Percentiles rank a stretch among this genome's conserved stretches.
These are phyloP conservation scores for Spilosoma lubricipeda DNA, from an alignment of 2,888 invertebrate genomes.

Conservation along the genomic window DNA sequence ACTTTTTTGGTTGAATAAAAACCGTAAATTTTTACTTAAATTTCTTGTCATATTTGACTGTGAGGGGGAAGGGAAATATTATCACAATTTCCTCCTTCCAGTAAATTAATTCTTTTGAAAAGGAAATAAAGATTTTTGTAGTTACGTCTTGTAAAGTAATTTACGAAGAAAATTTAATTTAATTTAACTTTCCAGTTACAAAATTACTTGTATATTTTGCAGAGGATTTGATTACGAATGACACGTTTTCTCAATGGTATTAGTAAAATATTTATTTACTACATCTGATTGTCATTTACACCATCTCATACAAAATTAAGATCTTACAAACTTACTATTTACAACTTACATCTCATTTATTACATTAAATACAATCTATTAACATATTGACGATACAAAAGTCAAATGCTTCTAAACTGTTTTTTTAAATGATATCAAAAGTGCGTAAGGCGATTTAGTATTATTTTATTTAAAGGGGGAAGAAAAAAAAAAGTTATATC, in stretches of 20 bases:
- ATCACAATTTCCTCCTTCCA: constrained; percentile 35
- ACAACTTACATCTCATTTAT: background rate
- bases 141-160: constrained; percentile 14
- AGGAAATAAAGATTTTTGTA: constrained; percentile 19
- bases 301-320: background rate
- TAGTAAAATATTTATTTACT: background rate
- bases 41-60: constrained; percentile 39
- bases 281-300: too few relatives aligned
- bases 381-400: background rate
- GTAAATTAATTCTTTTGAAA: constrained; percentile 26
- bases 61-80: constrained; percentile 30
- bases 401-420: background rate
- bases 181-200: background rate
- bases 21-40: constrained; percentile 39
- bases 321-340: too few relatives aligned
- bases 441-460: background rate
- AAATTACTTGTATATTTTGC: background rate
- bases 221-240: background rate
- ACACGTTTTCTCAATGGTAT: background rate
- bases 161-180: background rate
- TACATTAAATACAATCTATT: background rate
- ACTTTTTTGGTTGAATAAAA: constrained; percentile 40
- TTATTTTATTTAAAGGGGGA: background rate
- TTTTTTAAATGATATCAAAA: background rate
- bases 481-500: background rate